These are phyloP conservation scores for Lymantria monacha DNA, from an alignment of 2,888 invertebrate genomes.

Conservation along the genomic window DNA sequence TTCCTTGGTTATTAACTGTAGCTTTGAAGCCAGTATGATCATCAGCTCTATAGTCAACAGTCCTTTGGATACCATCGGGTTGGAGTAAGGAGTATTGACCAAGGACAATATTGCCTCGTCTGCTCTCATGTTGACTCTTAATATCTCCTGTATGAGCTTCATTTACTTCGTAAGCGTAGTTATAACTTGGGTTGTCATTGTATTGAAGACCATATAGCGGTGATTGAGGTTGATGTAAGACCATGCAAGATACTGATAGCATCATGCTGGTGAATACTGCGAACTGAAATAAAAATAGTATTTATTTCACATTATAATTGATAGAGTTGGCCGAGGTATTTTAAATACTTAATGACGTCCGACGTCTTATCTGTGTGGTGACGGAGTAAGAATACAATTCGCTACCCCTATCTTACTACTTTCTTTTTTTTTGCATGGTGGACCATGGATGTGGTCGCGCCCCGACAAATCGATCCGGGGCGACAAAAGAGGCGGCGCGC, in stretches of 20 bases:
- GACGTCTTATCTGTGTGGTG: no score
- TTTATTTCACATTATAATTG: not conserved
- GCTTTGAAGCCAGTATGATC: constrained; percentile 79
- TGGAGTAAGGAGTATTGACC: constrained; percentile 80
- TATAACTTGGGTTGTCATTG: constrained; percentile 65
- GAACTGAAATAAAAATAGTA: constrained; percentile 33
- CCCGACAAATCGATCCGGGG: no score
- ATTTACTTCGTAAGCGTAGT: constrained; percentile 80
- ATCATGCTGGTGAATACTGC: constrained; percentile 47
- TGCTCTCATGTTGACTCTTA: constrained; percentile 77
- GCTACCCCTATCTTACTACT: no score
- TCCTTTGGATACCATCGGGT: constrained; percentile 79
- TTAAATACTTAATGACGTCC: no score
- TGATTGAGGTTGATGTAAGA: constrained; percentile 51
- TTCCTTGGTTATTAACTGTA: constrained; percentile 68
- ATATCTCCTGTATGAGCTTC: constrained; percentile 78
- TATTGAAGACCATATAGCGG: constrained; percentile 41
- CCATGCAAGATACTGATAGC: constrained; percentile 59
- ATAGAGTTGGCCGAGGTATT: no score
- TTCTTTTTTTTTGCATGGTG: no score
- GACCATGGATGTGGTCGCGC: no score
- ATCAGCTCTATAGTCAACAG: constrained; percentile 81
- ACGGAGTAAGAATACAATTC: no score
- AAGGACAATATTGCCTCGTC: constrained; percentile 74
- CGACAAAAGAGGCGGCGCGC: no score